Conservation (phyloP, 2,797 vertebrate genomes). For the Lepilemur septentrionalis region DNA sequence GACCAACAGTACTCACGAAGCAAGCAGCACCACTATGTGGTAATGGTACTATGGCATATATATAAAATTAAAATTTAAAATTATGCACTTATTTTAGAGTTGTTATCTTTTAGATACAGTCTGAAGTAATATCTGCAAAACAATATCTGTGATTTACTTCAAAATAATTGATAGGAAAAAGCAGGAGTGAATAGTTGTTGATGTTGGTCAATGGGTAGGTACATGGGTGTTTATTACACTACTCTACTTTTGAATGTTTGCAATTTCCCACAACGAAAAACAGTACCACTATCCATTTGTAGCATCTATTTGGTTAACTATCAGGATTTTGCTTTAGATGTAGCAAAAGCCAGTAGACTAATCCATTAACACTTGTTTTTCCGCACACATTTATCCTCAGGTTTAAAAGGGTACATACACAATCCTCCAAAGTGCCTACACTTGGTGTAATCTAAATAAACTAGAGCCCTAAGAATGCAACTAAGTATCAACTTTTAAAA, state of each 20-base stretch:
- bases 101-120: not conserved
- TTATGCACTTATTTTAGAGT: not conserved
- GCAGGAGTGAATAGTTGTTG: not conserved
- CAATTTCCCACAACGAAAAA: conserved; percentile 11
- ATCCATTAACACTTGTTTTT: not conserved
- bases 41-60: not conserved
- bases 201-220: not conserved
- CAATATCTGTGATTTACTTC: conserved; percentile 34
- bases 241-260: not conserved
- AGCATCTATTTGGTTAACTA: conserved; percentile 23
- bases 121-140: not conserved
- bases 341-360: conserved; percentile 13
- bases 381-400: not conserved
- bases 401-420: not conserved
- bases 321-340: not conserved
- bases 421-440: not conserved
- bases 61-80: not conserved
- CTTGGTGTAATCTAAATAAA: conserved; percentile 17
- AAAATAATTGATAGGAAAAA: conserved; percentile 15
- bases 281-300: not conserved
- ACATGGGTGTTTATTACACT: not conserved
- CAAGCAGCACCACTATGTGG: not conserved
- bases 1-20: not conserved
- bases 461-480: not conserved
- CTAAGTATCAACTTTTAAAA: conserved; percentile 26